Conservation (phyloP, 1,140 invertebrate genomes). For the Galendromus occidentalis region DNA sequence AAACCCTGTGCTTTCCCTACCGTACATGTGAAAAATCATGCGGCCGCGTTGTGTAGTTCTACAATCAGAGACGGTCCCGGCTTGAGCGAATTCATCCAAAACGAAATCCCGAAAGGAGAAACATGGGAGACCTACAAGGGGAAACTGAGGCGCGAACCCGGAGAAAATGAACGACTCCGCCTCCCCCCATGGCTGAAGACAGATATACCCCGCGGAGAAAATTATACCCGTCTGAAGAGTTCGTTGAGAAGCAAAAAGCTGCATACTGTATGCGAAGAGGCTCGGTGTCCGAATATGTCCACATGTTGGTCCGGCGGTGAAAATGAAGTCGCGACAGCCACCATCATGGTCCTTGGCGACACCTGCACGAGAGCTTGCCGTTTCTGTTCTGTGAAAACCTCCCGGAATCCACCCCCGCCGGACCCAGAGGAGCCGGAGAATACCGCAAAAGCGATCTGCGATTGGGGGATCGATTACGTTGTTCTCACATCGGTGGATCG, state of each 20-base stretch:
- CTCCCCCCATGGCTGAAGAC: slow-evolving; percentile 94
- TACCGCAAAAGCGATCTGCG: slow-evolving; percentile 71
- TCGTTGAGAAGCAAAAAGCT: slow-evolving; percentile 70
- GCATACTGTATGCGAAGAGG: slow-evolving; percentile 92
- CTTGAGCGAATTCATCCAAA: too few relatives aligned
- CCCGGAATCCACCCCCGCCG: slow-evolving; percentile 63
- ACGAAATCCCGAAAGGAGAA: slow-evolving; percentile 23
- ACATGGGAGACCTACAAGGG: slow-evolving; percentile 36
- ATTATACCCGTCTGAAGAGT: slow-evolving; percentile 53
- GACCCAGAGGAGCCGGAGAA: slow-evolving; percentile 78
- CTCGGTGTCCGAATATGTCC: slow-evolving; percentile 94
- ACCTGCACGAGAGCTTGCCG: slow-evolving; percentile 69
- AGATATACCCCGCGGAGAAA: slow-evolving; percentile 64
- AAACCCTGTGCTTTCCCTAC: too few relatives aligned
- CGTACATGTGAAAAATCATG: too few relatives aligned
- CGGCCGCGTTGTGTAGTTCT: too few relatives aligned
- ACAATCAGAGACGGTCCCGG: too few relatives aligned
- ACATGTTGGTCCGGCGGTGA: slow-evolving; percentile 84
- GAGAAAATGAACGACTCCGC: slow-evolving; percentile 45
- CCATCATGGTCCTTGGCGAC: slow-evolving; percentile 61
- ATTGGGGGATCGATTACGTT: slow-evolving; percentile 92
- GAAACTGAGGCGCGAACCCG: slow-evolving; percentile 61
- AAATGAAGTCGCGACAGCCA: slow-evolving; percentile 35
- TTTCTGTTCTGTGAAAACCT: slow-evolving; percentile 98
- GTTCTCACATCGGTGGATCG: slow-evolving; percentile 94